These are phyloP conservation scores for Dufourea novaeangliae DNA, from an alignment of 1,140 invertebrate species.

Conservation along the genomic window DNA sequence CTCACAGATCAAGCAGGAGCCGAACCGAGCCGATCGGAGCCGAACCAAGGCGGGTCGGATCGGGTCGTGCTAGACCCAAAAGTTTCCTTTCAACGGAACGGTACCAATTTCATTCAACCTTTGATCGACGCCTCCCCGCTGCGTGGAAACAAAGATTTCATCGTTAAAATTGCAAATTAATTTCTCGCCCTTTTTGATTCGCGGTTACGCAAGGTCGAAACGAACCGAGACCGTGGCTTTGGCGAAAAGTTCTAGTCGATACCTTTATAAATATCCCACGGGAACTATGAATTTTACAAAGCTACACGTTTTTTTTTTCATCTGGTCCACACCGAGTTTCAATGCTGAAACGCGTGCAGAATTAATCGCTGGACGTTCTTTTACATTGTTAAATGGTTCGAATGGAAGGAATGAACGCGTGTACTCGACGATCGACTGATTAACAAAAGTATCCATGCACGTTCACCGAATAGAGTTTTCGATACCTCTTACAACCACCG, in stretches of 20 bases:
- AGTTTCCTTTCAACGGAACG: conserved; percentile 32
- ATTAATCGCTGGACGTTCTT: conserved; percentile 56
- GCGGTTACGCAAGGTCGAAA: conserved; percentile 14
- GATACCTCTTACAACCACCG: no score
- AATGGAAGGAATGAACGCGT: conserved; percentile 12
- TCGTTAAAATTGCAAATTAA: conserved; percentile 66
- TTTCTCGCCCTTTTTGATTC: conserved; percentile 48
- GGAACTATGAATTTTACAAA: conserved; percentile 50
- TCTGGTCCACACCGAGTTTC: conserved; percentile 37
- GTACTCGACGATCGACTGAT: no score
- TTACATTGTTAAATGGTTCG: conserved; percentile 29
- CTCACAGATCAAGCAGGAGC: no score
- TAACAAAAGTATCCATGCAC: no score
- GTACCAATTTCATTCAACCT: conserved; percentile 59
- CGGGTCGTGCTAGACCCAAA: no score
- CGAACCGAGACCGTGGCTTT: conserved; percentile 15
- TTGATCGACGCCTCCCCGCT: conserved; percentile 10
- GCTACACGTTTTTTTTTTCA: conserved; percentile 5
- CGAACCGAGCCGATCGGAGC: no score
- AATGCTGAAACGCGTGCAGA: conserved; percentile 55
- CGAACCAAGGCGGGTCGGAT: neutral
- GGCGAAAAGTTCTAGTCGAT: conserved; percentile 26
- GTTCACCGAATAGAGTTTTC: neutral
- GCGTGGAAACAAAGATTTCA: conserved; percentile 47
- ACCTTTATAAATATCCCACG: conserved; percentile 60